Conservation (phyloP, 2,797 vertebrate genomes). For the Euthynnus affinis region DNA sequence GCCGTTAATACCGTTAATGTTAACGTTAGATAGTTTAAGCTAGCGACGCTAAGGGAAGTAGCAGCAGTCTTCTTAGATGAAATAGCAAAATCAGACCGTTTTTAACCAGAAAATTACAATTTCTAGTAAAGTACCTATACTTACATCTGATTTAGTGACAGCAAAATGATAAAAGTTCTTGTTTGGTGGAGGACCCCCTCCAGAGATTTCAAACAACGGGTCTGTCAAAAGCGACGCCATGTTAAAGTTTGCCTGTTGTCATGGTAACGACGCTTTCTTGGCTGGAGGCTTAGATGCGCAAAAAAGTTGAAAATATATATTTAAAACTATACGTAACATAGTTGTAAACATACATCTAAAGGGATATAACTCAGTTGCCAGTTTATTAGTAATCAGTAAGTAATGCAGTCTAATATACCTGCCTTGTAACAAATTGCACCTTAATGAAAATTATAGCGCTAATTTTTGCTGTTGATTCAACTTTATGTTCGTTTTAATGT, state of each 20-base stretch:
- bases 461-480: neutral
- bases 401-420: neutral
- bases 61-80: neutral
- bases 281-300: too few species aligned
- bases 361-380: neutral
- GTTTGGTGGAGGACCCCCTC: slow-evolving; percentile 81
- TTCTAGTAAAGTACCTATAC: slow-evolving; percentile 42
- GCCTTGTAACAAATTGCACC: neutral
- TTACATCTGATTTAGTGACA: slow-evolving; percentile 82
- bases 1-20: neutral
- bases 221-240: slow-evolving; percentile 88
- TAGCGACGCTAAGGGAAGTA: neutral
- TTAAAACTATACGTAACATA: too few species aligned
- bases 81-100: neutral
- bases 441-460: neutral
- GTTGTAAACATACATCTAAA: neutral
- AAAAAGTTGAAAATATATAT: too few species aligned
- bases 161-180: slow-evolving; percentile 85
- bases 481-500: neutral
- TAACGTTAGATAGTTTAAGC: neutral
- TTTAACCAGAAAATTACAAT: neutral
- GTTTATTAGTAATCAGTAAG: too few species aligned
- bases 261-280: slow-evolving; percentile 47
- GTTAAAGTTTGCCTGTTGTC: slow-evolving; percentile 59
- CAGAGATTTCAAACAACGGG: slow-evolving; percentile 80